Evolutionary conservation across 2,888 invertebrate genomes (phyloP), one percentile per base, ranked within the genome.

Genomic region (Cephalotes varians): DNA sequence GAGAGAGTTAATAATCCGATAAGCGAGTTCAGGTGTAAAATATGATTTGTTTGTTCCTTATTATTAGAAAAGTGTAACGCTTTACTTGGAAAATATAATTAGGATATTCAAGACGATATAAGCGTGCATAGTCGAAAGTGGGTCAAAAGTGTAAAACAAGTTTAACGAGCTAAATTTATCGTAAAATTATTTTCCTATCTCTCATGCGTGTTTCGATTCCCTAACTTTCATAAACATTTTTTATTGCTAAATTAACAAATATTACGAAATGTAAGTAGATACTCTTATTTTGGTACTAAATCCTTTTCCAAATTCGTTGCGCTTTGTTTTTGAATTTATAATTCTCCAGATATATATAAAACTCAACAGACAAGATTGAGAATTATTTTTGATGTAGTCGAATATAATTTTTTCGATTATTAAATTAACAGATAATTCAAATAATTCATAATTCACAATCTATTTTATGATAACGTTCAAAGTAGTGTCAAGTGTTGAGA

Each of bases 61-160:
- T 25, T 10, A 18, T 25, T 37, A 28, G 25, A 56, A 0, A 1
- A 54, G 18, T 12, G 40, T 37, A 28, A 72, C 28, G 71, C 12
- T 18, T 18, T 40, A 5, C 40, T 72, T 72, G n/a, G n/a, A 37
- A 40, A 40, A 40, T 72, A 31, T 28, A 28, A n/a, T 72, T 58
- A 28, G 40, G 58, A 44, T n/a, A 72, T 15, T 56, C 10, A n/a
- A 0, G 7, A 7, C 40, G 3, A 54, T 54, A 28, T n/a, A 18
- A 54, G 1, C 31, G 15, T 25, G 51, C 15, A 37, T 10, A 40
- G n/a, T 25, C 7, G 72, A 72, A 56, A 40, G 56, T 15, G 28
- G 56, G 2, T 72, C 40, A 72, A 72, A 72, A 72, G n/a, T 56
- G 12, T 40, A 72, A 28, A 40, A 72, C 54, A n/a, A 40, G n/a